Evolutionary conservation across 2,797 vertebrate genomes (phyloP).

Genomic region (Eptatretus atami): DNA sequence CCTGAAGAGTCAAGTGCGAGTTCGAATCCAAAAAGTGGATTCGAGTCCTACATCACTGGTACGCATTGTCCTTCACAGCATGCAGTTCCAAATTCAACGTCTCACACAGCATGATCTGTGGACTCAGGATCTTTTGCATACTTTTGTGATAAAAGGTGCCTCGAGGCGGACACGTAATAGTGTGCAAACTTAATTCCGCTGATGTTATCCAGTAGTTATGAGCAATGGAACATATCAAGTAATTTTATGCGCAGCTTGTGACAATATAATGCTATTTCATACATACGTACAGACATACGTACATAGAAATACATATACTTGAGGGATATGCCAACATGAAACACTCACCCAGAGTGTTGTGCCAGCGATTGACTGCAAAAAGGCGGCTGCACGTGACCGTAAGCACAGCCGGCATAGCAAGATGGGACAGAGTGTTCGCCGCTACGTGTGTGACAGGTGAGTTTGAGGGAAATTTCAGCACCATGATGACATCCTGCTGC

Average conservation of each 20-base stretch:
- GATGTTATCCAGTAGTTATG: too few relatives aligned
- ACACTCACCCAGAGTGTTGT: constrained; percentile 71
- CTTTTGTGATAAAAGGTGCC: too few relatives aligned
- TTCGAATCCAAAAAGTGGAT: too few relatives aligned
- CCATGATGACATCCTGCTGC: constrained; percentile 98
- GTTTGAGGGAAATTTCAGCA: constrained; percentile 87
- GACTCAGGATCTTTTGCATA: too few relatives aligned
- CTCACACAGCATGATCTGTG: too few relatives aligned
- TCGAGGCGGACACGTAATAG: too few relatives aligned
- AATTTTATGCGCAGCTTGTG: not conserved
- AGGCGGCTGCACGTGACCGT: constrained; percentile 76
- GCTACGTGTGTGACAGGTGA: constrained; percentile 77
- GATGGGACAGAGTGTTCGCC: constrained; percentile 71
- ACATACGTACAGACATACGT: not conserved
- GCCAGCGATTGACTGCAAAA: constrained; percentile 81
- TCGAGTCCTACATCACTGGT: too few relatives aligned
- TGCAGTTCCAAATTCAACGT: too few relatives aligned
- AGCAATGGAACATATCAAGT: not conserved
- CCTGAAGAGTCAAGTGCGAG: too few relatives aligned
- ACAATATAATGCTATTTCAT: not conserved
- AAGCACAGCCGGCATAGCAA: constrained; percentile 60
- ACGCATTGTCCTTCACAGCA: too few relatives aligned
- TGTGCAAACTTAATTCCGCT: too few relatives aligned
- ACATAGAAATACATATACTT: too few relatives aligned
- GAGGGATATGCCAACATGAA: not conserved